Evolutionary conservation across 1,140 invertebrate genomes (phyloP), one percentile per base, ranked within the genome.

Genomic region (Heliconius congener): DNA sequence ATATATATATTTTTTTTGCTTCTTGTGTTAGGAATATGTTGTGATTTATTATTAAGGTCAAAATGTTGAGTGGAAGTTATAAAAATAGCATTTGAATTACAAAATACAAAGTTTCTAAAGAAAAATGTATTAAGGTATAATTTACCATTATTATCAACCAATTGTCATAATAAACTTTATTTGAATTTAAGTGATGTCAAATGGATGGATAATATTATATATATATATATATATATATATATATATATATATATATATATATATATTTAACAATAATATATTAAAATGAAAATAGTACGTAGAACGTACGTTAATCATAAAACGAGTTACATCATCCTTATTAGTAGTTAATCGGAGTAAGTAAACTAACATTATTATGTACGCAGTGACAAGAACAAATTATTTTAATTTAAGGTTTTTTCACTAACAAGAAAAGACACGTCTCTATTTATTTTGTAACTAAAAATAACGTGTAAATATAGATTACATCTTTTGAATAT

Each of bases 291-390:
- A 46, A 46, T 46, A 46, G 42, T 16, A 46, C 34, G 5, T 23
- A 23, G 23, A 23, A 23, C 23, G 23, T 23, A 23, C 23, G 42
- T 46, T 46, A 80, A 77, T 73, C 84, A 89, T 86, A 88, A 89
- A 82, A 80, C 70, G 39, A 81, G 83, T 89, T 90, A 89, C 89
- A 89, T 88, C 86, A 88, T 81, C 76, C 78, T 83, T 83, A 85
- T 84, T 86, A 78, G 83, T 85, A 85, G 77, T 84, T 88, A 87
- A 87, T 88, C 88, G 81, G 85, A 83, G 82, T 85, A 85, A 86
- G 85, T 84, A 90, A 91, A 90, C 85, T 82, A 42, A 78, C 82
- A 85, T 46, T 83, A 87, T 88, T 86, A 90, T 77, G 80, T 75
- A 52, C 80, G 82, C 78, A 79, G 86, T 86, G 88, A 87, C 85